These are phyloP conservation scores for Trichomalopsis sarcophagae DNA, from an alignment of 1,140 invertebrate genomes.

Conservation along the genomic window DNA sequence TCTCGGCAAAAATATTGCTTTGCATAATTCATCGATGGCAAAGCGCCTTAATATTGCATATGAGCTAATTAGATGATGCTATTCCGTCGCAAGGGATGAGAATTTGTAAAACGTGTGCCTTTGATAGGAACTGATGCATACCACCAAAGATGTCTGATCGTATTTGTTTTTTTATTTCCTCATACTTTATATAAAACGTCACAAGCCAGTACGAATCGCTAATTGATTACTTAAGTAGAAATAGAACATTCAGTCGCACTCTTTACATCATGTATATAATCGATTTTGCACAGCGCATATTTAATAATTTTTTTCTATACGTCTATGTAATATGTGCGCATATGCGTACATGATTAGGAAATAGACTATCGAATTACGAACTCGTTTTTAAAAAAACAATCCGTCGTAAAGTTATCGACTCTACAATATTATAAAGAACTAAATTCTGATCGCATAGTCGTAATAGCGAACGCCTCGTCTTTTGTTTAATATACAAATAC, in stretches of 20 bases:
- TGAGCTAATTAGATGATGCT: slow-evolving; percentile 27
- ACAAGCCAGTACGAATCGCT: slow-evolving; percentile 59
- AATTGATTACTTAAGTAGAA: slow-evolving; percentile 64
- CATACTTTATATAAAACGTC: slow-evolving; percentile 61
- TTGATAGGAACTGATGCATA: slow-evolving; percentile 63
- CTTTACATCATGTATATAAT: slow-evolving; percentile 57
- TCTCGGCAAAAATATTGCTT: slow-evolving; percentile 47
- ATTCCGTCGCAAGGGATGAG: slow-evolving; percentile 54
- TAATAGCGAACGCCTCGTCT: not conserved
- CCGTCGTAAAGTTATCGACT: slow-evolving; percentile 55
- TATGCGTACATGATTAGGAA: slow-evolving; percentile 54
- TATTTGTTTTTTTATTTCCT: slow-evolving; percentile 14
- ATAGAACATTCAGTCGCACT: slow-evolving; percentile 62
- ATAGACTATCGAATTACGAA: slow-evolving; percentile 67
- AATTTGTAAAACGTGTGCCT: slow-evolving; percentile 55
- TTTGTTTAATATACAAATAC: slow-evolving; percentile 53
- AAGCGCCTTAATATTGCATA: slow-evolving; percentile 33
- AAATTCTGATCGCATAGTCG: slow-evolving; percentile 7
- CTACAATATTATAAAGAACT: slow-evolving; percentile 51
- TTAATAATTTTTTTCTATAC: slow-evolving; percentile 35
- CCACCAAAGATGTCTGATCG: slow-evolving; percentile 56
- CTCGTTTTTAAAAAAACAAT: slow-evolving; percentile 59
- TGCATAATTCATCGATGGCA: slow-evolving; percentile 22
- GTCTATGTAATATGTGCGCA: slow-evolving; percentile 35
- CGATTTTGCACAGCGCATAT: slow-evolving; percentile 50